Evolutionary conservation across 2,797 vertebrate genomes (phyloP).

Genomic region (Myotis vivesi): DNA sequence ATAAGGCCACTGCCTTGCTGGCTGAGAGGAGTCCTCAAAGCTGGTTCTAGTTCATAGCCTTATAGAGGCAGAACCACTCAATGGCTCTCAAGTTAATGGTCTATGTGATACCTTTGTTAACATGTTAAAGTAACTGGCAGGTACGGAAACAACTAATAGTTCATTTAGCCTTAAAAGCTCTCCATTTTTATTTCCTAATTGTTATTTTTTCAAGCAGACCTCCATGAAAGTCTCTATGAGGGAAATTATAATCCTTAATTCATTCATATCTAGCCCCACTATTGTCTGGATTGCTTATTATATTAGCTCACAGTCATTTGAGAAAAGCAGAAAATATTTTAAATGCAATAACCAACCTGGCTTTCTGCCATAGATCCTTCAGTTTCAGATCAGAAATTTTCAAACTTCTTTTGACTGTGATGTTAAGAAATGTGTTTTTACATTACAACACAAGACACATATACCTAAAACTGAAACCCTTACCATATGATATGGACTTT

Average conservation of each 20-base stretch:
- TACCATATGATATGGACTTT: not conserved
- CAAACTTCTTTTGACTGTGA: not conserved
- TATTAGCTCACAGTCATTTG: conserved; percentile 28
- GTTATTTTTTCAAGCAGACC: conserved; percentile 33
- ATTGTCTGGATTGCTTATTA: conserved; percentile 9
- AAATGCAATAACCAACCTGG: conserved; percentile 14
- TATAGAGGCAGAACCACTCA: not conserved
- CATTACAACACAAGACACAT: not conserved
- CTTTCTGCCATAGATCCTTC: not conserved
- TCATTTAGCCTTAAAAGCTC: not conserved
- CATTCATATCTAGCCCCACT: conserved; percentile 28
- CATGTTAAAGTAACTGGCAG: not conserved
- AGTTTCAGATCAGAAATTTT: conserved; percentile 8
- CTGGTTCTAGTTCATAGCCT: not conserved
- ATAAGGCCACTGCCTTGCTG: not conserved
- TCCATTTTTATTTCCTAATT: not conserved
- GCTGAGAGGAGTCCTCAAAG: not conserved
- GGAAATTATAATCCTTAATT: not conserved
- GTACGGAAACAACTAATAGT: not conserved
- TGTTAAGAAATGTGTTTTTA: not conserved
- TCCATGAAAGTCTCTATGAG: conserved; percentile 46
- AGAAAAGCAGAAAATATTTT: conserved; percentile 51
- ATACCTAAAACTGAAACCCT: not conserved
- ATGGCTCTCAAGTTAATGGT: not conserved
- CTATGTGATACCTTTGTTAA: not conserved